These are phyloP conservation scores for Thripadectes ignobilis DNA, from an alignment of 2,797 vertebrate species.

Conservation along the genomic window DNA sequence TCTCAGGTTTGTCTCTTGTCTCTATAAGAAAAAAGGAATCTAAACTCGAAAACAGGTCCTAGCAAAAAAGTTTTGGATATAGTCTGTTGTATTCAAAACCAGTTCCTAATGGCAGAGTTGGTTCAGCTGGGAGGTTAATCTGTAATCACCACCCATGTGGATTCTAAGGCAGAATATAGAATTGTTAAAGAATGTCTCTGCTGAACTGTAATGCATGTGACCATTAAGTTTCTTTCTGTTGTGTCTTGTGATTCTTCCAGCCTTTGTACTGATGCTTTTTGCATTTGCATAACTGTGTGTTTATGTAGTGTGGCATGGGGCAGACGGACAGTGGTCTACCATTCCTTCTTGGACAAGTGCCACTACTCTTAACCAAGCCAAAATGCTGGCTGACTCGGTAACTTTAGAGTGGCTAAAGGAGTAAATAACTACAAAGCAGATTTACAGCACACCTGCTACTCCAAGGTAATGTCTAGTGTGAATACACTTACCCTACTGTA, in stretches of 20 bases:
- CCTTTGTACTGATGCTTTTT: neutral
- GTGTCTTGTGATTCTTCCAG: conserved; percentile 3
- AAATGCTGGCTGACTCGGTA: neutral
- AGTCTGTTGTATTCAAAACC: neutral
- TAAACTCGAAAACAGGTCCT: neutral
- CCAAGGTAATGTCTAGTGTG: neutral
- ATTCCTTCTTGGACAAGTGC: neutral
- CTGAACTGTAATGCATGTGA: neutral
- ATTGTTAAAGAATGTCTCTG: neutral
- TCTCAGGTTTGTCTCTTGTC: neutral
- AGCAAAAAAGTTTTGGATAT: neutral
- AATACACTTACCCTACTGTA: neutral
- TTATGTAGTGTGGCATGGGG: neutral
- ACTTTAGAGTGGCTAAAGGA: neutral
- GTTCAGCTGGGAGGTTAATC: neutral
- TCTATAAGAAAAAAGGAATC: neutral
- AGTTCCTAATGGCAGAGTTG: neutral
- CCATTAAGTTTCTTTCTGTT: neutral
- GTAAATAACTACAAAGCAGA: neutral
- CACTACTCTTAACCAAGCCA: neutral
- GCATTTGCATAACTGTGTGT: neutral
- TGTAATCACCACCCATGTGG: neutral
- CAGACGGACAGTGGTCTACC: neutral
- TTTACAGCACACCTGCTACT: neutral
- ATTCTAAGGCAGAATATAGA: neutral